Evolutionary conservation across 1,140 invertebrate species (phyloP).

Genomic region (Cecropterus lyciades): DNA sequence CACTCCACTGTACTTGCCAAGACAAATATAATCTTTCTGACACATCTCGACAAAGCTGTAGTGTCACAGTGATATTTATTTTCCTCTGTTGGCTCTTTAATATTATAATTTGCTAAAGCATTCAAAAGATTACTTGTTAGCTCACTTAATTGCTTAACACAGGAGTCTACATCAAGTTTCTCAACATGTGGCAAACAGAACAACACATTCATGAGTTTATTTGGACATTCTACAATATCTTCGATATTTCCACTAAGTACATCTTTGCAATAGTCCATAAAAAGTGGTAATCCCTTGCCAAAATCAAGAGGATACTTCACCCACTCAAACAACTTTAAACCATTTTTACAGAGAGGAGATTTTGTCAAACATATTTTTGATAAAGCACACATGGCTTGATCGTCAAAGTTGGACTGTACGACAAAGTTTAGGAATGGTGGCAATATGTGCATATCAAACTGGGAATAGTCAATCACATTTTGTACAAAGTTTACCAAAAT

Average conservation of each 20-base stretch:
- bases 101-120: constrained; percentile 56
- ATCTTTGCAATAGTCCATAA: constrained; percentile 68
- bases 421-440: constrained; percentile 88
- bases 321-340: constrained; percentile 86
- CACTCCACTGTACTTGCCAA: constrained; percentile 85
- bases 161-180: constrained; percentile 68
- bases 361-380: constrained; percentile 89
- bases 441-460: constrained; percentile 90
- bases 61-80: constrained; percentile 67
- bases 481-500: constrained; percentile 87
- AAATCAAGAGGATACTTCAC: constrained; percentile 87
- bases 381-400: constrained; percentile 85
- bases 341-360: constrained; percentile 86
- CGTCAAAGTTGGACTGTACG: constrained; percentile 82
- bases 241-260: constrained; percentile 63
- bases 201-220: constrained; percentile 83
- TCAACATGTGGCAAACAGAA: constrained; percentile 87
- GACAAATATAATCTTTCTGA: constrained; percentile 80
- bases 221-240: constrained; percentile 68
- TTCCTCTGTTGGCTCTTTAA: constrained; percentile 54
- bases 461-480: constrained; percentile 86
- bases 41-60: constrained; percentile 54
- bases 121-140: constrained; percentile 64
- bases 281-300: constrained; percentile 63
- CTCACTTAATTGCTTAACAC: constrained; percentile 55